Base-by-base conservation (phyloP, 1,140 invertebrate species). In the Listronotus bonariensis region DNA sequence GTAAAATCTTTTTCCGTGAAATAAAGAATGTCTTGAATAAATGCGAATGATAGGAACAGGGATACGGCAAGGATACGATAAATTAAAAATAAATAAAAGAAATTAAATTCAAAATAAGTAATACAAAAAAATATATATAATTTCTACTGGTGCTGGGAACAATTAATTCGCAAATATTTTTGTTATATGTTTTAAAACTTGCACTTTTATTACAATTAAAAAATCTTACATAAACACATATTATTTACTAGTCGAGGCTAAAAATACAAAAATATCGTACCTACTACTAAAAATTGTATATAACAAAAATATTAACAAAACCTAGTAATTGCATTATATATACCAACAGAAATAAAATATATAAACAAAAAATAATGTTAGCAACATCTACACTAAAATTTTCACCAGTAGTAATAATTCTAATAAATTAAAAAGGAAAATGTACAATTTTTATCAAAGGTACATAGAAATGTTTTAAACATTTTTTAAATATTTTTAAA, bases 341-440 rank as follows among this genome's bases (percentile, higher is more conserved):
- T 49, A 72, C 71, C 70, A 75, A 76, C 74, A 75, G 72, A 75
- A 76, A 76, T 76, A 75, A 76, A 75, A 76, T 75, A 75, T 76
- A 74, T 75, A 73, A 72, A 76, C 70, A 74, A 76, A 71, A 56
- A 65, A 73, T 67, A 68, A 69, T 72, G 67, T 72, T 75, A 76
- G 73, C 72, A 75, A 75, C 74, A 72, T 65, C 54, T 74, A 72
- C 61, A 68, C 49, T 69, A 68, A 73, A 74, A 74, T 75, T 67
- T 76, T 73, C 72, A 75, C 75, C 75, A 73, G 74, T 70, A 75
- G 69, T 64, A 71, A 68, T 61, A 65, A 71, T 62, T 74, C 75
- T 75, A 74, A 75, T 74, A 72, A 74, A 74, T 74, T 56, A 65
- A 65, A 56, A 52, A 36, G 60, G 45, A 63, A 67, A 75, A 76